These are phyloP conservation scores for Tragopan temminckii DNA, from an alignment of 2,797 vertebrate genomes.

Conservation along the genomic window DNA sequence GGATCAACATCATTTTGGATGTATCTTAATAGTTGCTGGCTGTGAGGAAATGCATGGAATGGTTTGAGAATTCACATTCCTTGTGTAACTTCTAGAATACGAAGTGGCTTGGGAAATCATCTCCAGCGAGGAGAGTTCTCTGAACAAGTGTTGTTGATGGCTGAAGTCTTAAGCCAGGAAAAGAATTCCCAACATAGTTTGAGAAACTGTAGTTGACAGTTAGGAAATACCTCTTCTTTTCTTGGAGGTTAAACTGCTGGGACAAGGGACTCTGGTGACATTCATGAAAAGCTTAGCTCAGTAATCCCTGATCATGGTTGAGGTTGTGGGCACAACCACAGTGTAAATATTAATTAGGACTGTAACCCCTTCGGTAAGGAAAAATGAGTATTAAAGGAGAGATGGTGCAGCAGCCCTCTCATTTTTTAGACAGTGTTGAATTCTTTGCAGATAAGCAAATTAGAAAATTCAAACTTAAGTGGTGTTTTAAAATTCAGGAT, in stretches of 20 bases:
- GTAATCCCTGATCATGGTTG: not conserved
- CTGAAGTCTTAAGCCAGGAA: constrained; percentile 20
- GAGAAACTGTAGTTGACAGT: not conserved
- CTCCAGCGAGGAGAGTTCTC: not conserved
- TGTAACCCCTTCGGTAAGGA: not conserved
- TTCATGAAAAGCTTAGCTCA: constrained; percentile 42
- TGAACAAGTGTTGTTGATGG: not conserved
- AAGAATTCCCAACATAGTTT: not conserved
- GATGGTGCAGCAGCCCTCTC: not conserved
- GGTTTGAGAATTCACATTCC: not conserved
- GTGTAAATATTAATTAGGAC: constrained; percentile 19
- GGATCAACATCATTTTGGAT: not conserved
- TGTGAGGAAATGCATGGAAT: not conserved
- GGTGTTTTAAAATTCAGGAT: constrained; percentile 14
- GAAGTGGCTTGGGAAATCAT: not conserved
- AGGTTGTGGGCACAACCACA: not conserved
- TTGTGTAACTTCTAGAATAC: not conserved
- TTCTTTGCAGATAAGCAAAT: constrained; percentile 14
- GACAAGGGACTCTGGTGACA: not conserved
- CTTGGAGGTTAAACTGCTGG: not conserved
- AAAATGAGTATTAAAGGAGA: not conserved
- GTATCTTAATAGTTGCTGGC: not conserved
- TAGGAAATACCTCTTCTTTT: constrained; percentile 4
- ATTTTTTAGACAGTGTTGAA: not conserved
- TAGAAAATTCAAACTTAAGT: constrained; percentile 32